Evolutionary conservation across 2,797 vertebrate species (phyloP).

Genomic region (Dicrostonyx torquatus): DNA sequence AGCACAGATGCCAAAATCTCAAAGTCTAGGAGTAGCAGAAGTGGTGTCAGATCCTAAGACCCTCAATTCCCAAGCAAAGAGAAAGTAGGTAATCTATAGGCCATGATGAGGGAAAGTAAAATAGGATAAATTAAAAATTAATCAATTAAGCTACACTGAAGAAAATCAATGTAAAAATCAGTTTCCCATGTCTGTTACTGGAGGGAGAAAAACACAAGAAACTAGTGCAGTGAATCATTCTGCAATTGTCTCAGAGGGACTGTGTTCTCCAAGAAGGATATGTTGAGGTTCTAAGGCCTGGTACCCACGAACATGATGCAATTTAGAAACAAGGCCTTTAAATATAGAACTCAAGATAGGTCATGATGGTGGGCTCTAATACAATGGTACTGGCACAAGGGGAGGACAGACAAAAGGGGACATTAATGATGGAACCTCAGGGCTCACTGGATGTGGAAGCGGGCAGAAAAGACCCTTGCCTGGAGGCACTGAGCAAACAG

Average conservation of each 20-base stretch:
- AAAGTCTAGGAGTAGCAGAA: background rate
- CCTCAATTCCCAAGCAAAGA: slow-evolving; percentile 4
- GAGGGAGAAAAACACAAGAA: background rate
- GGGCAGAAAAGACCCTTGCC: background rate
- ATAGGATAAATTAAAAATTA: background rate
- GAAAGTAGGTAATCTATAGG: background rate
- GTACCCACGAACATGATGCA: background rate
- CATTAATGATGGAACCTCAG: background rate
- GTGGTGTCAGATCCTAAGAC: background rate
- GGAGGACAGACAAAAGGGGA: background rate
- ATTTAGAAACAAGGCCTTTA: slow-evolving; percentile 4
- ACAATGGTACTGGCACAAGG: background rate
- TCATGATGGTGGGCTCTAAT: background rate
- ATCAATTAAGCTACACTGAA: background rate
- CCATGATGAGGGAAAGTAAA: background rate
- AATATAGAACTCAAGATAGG: background rate
- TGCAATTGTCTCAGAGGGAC: background rate
- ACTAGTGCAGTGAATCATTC: background rate
- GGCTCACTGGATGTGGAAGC: background rate
- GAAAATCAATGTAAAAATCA: background rate
- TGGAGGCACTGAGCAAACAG: background rate
- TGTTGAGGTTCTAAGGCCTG: background rate
- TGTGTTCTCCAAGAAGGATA: background rate
- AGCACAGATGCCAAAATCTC: background rate
- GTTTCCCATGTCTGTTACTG: background rate